Evolutionary conservation across 2,113 vertebrate genomes (phyloP).

Genomic region (Gnathonemus echidnorhynchus): DNA sequence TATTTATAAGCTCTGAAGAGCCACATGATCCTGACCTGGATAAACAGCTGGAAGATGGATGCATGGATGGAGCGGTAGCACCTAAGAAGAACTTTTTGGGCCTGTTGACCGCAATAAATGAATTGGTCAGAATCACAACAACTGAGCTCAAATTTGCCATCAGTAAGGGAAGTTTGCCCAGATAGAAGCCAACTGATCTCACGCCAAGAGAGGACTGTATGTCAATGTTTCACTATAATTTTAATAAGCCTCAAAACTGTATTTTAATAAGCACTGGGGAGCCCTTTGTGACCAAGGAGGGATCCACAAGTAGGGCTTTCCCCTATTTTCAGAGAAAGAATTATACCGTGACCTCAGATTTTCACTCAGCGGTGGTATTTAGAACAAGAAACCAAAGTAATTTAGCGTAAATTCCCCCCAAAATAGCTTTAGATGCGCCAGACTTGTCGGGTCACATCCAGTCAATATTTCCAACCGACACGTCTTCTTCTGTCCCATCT

Average conservation of each 20-base stretch:
- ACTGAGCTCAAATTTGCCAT: constrained; percentile 30
- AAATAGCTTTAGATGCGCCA: neutral
- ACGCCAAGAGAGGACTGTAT: constrained; percentile 42
- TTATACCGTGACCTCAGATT: constrained; percentile 53
- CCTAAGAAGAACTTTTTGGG: neutral
- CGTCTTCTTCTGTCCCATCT: neutral
- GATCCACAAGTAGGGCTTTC: constrained; percentile 60
- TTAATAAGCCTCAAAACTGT: constrained; percentile 45
- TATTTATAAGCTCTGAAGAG: neutral
- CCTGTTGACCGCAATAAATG: neutral
- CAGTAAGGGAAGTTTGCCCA: constrained; percentile 27
- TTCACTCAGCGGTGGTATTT: constrained; percentile 44
- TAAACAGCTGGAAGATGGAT: neutral
- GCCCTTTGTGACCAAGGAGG: constrained; percentile 49
- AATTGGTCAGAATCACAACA: neutral
- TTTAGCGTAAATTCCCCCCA: constrained; percentile 40
- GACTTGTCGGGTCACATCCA: neutral
- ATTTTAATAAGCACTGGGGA: constrained; percentile 52
- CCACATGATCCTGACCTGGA: neutral
- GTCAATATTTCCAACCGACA: neutral
- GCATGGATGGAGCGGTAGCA: neutral
- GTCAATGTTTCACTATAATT: constrained; percentile 59
- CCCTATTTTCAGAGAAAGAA: constrained; percentile 51
- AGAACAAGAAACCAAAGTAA: constrained; percentile 47
- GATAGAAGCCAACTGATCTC: constrained; percentile 38